Base-by-base conservation (phyloP, 2,888 invertebrate species). In the Xestia xanthographa region DNA sequence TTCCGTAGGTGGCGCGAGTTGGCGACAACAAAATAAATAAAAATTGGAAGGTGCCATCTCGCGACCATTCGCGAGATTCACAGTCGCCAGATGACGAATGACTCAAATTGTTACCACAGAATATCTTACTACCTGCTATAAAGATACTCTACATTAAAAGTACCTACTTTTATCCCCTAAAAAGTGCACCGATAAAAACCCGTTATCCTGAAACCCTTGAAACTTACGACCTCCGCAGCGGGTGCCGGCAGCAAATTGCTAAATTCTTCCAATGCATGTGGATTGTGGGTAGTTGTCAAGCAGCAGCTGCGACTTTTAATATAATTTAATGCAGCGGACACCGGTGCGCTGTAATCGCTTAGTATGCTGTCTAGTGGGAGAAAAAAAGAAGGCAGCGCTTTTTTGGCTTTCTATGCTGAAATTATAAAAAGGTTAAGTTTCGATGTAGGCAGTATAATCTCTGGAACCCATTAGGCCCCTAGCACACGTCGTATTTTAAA, bases 271-370 rank as follows among this genome's bases (percentile, higher is more conserved):
- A 48, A 79, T 76, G 74, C 75, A 72, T 77, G 74, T 48, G 66
- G 79, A 62, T 68, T 77, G 74, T 48, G 66, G 79, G 65, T 68
- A 41, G 58, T 41, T 60, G 29, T 71, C 29, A 34, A 45, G 45
- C 76, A 82, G 58, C 88, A 87, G 85, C 85, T 89, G 89, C 9
- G 66, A 63, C 70, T 77, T 89, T 83, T 86, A 86, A 87, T 89
- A 89, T 77, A 87, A 87, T 84, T 77, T 83, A 77, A 76, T 79
- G 82, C 79, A 74, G 26, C 67, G 50, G 60, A 66, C 62, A 43
- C 71, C 65, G 65, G 43, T 58, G 63, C 73, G 74, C 53, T 74
- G 41, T 63, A 66, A 74, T 76, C 53, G 11, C 66, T 77, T 67
- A 66, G 62, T 74, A 60, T 63, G 9, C 12, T 41, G 45, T 70